Evolutionary conservation across 2,888 invertebrate genomes (phyloP).

Genomic region (Lasioglossum calceatum): DNA sequence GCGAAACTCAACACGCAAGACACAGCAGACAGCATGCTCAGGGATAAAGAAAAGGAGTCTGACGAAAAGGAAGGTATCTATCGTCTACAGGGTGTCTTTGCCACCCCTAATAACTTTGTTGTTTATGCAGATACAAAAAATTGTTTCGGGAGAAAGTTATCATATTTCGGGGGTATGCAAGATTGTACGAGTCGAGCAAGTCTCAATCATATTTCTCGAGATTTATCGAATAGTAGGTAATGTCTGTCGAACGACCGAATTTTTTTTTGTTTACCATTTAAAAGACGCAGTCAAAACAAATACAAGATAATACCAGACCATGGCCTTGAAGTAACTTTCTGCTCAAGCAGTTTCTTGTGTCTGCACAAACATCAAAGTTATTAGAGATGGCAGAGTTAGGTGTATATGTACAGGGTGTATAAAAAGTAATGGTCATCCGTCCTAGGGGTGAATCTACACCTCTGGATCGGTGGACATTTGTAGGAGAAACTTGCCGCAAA

Average conservation of each 20-base stretch:
- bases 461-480: too few relatives aligned
- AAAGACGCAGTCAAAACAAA: background rate
- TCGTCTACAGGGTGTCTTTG: background rate
- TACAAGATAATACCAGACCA: background rate
- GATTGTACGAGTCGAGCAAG: background rate
- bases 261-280: background rate
- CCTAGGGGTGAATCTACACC: too few relatives aligned
- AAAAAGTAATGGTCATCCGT: too few relatives aligned
- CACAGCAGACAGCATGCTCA: conserved; percentile 59
- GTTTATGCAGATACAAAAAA: background rate
- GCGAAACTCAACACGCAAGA: conserved; percentile 69
- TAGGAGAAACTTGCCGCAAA: too few relatives aligned
- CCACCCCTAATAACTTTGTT: background rate
- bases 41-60: conserved; percentile 72
- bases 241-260: background rate
- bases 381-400: background rate
- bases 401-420: background rate
- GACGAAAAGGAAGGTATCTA: conserved; percentile 77
- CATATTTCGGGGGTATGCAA: background rate
- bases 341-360: background rate
- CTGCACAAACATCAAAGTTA: background rate
- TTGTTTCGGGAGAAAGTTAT: background rate
- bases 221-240: background rate
- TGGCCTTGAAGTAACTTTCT: background rate
- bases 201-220: background rate